These are phyloP conservation scores for Ditula angustiorana DNA, from an alignment of 2,888 invertebrate species.

Conservation along the genomic window DNA sequence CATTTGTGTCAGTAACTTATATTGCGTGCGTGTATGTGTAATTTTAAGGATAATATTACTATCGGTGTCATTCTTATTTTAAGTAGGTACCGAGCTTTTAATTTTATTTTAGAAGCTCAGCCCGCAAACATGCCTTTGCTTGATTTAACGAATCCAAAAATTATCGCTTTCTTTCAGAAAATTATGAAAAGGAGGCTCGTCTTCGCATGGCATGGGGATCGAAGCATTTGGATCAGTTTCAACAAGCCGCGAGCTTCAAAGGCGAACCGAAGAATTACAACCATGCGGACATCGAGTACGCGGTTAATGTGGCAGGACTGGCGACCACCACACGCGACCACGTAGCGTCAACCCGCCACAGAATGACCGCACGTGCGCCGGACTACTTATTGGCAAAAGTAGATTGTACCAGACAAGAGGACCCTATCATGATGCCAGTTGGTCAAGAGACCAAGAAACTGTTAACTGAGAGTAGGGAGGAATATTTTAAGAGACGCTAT, in stretches of 20 bases:
- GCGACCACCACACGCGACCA: conserved; percentile 5
- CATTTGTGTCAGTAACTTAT: too few species aligned
- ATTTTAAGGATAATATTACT: too few species aligned
- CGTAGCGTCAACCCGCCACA: background rate
- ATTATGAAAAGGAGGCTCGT: conserved; percentile 16
- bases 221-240: conserved; percentile 12
- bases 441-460: background rate
- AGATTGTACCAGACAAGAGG: background rate
- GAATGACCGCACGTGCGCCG: background rate
- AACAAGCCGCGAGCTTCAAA: conserved; percentile 1
- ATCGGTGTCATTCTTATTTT: too few species aligned
- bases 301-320: background rate
- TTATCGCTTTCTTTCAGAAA: conserved; percentile 13
- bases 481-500: background rate
- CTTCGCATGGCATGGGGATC: conserved; percentile 1
- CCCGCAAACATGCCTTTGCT: conserved; percentile 10
- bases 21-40: too few species aligned
- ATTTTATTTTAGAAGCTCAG: background rate
- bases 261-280: conserved; percentile 16
- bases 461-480: background rate
- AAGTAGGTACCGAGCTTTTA: too few species aligned
- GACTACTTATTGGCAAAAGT: background rate
- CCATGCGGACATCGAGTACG: background rate
- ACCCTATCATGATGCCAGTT: background rate
- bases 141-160: background rate